A percentile compares a stretch with the other conserved stretches of the same genome.
These are phyloP conservation scores for Pantherophis guttatus DNA, from an alignment of 2,113 vertebrate species.

Conservation along the genomic window DNA sequence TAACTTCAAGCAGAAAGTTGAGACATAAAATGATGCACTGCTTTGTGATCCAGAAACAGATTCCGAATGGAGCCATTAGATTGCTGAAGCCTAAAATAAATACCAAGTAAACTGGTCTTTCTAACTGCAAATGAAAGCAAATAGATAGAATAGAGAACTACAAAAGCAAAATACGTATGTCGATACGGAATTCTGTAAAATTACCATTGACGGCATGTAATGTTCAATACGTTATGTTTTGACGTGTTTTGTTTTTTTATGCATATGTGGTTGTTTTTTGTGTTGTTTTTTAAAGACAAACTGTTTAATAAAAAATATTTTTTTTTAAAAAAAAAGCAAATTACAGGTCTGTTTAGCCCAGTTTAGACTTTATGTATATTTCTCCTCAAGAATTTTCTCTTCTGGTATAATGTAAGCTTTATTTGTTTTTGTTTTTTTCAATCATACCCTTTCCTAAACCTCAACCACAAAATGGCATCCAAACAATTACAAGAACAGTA, in stretches of 20 bases:
- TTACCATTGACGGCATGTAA: too few species aligned
- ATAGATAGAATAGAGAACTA: neutral
- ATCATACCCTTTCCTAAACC: neutral
- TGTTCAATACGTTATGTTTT: too few species aligned
- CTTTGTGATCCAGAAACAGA: neutral
- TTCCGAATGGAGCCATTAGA: neutral
- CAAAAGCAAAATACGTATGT: too few species aligned
- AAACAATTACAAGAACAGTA: neutral
- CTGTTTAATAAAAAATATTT: too few species aligned
- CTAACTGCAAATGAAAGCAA: neutral
- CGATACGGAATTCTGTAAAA: too few species aligned
- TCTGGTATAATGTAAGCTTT: neutral
- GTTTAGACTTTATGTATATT: neutral
- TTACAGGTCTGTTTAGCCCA: neutral
- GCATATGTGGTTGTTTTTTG: too few species aligned
- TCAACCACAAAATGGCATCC: neutral
- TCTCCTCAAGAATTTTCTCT: neutral
- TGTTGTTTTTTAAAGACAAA: too few species aligned
- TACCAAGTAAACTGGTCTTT: neutral
- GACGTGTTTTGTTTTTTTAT: too few species aligned
- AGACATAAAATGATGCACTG: neutral
- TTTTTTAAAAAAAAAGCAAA: too few species aligned
- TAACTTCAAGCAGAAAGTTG: neutral
- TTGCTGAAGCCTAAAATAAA: neutral
- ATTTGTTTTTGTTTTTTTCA: neutral